Percentiles rank a stretch among this genome's conserved stretches.
Conservation (phyloP, 2,113 vertebrate genomes). For the Mesoclemmys tuberculata region DNA sequence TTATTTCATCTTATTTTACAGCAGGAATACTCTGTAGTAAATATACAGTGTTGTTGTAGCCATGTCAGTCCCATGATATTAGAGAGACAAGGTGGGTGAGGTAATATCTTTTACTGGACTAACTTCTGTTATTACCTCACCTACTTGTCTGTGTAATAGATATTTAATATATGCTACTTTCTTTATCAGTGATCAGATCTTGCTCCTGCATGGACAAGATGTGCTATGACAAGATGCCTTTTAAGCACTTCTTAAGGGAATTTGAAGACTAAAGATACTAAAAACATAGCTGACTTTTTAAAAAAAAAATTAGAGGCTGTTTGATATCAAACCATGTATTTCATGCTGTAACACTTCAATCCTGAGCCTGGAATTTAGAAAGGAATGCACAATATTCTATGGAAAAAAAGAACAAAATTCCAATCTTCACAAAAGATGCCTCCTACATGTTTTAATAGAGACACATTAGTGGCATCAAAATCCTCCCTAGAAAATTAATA, state of each 20-base stretch:
- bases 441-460: not conserved
- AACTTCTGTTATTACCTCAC: not conserved
- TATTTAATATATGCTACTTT: not conserved
- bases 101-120: not conserved
- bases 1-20: not conserved
- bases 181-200: not conserved
- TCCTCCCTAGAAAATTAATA: not conserved
- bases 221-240: not conserved
- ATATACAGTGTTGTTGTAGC: not conserved
- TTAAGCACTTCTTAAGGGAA: not conserved
- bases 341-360: not conserved
- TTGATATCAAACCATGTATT: rapidly evolving
- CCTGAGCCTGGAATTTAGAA: rapidly evolving
- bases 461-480: not conserved
- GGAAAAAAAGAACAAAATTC: not conserved
- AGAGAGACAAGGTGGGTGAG: not conserved
- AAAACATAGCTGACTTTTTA: not conserved
- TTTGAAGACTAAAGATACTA: not conserved
- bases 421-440: not conserved
- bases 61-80: not conserved
- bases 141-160: not conserved
- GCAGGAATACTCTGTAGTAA: not conserved
- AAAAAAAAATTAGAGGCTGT: not conserved
- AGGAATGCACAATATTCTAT: rapidly evolving
- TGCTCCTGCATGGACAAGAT: not conserved